Evolutionary conservation across 2,888 invertebrate species (phyloP), one percentile per base, ranked within the genome.

Genomic region (Gymnoscelis rufifasciata): DNA sequence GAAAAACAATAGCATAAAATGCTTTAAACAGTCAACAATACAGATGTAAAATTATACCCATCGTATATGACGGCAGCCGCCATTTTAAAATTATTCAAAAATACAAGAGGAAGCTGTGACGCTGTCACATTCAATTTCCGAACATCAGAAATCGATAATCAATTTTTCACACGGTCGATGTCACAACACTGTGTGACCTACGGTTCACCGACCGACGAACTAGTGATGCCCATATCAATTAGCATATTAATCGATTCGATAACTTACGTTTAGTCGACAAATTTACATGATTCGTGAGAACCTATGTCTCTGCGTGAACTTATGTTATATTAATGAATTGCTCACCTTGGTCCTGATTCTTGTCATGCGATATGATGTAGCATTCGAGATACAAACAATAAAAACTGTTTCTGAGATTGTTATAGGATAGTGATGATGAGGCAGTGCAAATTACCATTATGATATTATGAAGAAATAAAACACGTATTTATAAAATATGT

Each of bases 111-210:
- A 43, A 50, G 45, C 35, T 24, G 38, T 24, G 38, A 15, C 35
- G 12, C 36, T 30, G 43, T 38, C 45, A 38, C 42, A 44, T 50
- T 30, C 41, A 42, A 46, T 43, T 37, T 48, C 33, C 31, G 39
- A 35, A 45, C 38, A 29, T 33, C 38, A 15, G 38, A 46, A 52
- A 53, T 57, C 51, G 51, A 58, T 54, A 54, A 56, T 56, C 51
- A 35, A 79, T 90, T 95, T 68, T 96, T 96, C 67, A 96, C 97
- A 77, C 96, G 96, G 86, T 94, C 94, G 86, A 93, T 96, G 89
- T 94, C 95, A 80, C 84, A 76, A 69, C 74, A 74, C 67, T 71
- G 74, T 65, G 74, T 78, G 77, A 81, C 71, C 74, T 66, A 65
- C 67, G 67, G 86, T 80, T 86, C 86, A 80, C 61, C 83, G 86